phyloP scores from a whole-genome alignment of 2,113 vertebrate genomes.

The Piaya cayana region DNA sequence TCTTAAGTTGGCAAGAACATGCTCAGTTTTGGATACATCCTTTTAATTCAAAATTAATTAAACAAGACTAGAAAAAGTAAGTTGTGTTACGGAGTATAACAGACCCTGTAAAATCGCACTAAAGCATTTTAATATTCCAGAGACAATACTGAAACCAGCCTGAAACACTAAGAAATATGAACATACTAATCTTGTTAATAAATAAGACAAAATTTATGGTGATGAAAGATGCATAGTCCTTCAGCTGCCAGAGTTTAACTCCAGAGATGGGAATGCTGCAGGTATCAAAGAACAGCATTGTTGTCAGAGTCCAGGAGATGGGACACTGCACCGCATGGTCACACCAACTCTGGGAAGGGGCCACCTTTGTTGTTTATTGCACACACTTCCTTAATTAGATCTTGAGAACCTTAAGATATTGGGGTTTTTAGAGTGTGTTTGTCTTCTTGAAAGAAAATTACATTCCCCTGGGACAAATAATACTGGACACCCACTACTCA shows the following conservation, averaged over 20 bases:
- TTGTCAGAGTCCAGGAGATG: background rate
- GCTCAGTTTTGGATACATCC: background rate
- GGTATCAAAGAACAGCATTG: background rate
- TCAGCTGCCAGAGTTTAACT: background rate
- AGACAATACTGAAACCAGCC: background rate
- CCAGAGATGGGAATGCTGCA: background rate
- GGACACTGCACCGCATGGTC: fast-evolving
- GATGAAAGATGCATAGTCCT: background rate
- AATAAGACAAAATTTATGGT: background rate
- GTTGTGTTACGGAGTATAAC: background rate
- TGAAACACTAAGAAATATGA: background rate
- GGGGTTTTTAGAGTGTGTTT: background rate
- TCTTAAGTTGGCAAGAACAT: background rate
- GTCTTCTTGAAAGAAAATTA: background rate
- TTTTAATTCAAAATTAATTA: conserved; percentile 16
- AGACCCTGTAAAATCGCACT: background rate
- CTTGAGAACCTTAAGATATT: background rate
- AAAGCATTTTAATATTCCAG: background rate
- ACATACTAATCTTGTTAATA: background rate
- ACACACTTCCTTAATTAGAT: too few relatives aligned
- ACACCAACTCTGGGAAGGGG: background rate
- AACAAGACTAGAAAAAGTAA: background rate
- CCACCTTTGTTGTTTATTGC: background rate
- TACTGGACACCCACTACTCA: background rate
- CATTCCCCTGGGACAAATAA: background rate